These are phyloP conservation scores for Quadroppia sp. DNA, from an alignment of 2,888 invertebrate species.

Conservation along the genomic window DNA sequence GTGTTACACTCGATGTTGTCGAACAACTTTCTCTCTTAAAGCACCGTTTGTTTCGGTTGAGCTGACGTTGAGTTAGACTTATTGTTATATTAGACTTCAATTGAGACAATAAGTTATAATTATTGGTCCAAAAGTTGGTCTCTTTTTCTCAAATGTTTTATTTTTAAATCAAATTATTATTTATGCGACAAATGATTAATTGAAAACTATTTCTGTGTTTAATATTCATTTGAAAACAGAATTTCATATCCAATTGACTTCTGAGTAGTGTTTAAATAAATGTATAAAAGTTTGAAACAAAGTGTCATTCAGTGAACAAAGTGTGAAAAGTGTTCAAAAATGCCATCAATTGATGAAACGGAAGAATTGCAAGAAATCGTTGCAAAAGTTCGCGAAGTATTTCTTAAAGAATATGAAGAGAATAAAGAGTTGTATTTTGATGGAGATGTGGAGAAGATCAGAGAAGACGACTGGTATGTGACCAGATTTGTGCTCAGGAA, in stretches of 20 bases:
- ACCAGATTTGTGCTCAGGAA: slow-evolving; percentile 35
- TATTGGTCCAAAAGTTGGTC: no score
- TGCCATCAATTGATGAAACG: slow-evolving; percentile 27
- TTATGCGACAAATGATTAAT: no score
- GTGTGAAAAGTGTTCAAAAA: no score
- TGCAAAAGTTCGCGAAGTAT: slow-evolving; percentile 28
- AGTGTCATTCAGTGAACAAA: background rate
- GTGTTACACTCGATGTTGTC: background rate
- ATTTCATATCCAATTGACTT: no score
- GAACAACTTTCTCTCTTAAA: slow-evolving; percentile 6
- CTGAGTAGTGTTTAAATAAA: no score
- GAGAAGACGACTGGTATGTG: slow-evolving; percentile 39
- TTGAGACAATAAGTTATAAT: no score
- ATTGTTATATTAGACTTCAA: no score
- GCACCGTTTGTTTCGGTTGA: background rate
- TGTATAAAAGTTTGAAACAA: background rate
- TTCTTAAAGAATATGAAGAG: slow-evolving; percentile 31
- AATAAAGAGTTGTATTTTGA: slow-evolving; percentile 39
- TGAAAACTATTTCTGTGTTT: no score
- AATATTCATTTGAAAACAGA: no score
- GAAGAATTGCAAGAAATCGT: slow-evolving; percentile 34
- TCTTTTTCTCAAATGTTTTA: no score
- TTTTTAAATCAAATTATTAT: no score
- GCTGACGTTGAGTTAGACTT: background rate
- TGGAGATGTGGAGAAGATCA: slow-evolving; percentile 35